Conservation (phyloP, 2,797 vertebrate genomes). For the Poeciliopsis gracilis region DNA sequence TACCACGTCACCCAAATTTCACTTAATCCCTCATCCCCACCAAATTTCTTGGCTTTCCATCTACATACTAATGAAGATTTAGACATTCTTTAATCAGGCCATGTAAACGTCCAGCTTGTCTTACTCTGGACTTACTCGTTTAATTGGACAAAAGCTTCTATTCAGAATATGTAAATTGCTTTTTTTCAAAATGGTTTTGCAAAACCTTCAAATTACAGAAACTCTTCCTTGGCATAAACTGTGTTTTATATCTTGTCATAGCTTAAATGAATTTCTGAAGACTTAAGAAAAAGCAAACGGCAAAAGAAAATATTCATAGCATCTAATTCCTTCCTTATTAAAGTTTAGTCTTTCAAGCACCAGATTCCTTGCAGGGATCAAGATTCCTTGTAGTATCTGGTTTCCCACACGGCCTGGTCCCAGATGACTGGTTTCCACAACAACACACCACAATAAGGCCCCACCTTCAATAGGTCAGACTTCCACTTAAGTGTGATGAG, state of each 20-base stretch:
- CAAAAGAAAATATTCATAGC: not conserved
- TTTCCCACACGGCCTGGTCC: slow-evolving; percentile 37
- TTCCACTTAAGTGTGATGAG: slow-evolving; percentile 37
- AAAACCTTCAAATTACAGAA: not conserved
- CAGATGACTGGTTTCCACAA: slow-evolving; percentile 36
- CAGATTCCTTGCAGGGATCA: not conserved
- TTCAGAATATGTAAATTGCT: not conserved
- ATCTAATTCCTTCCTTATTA: not conserved
- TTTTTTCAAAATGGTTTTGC: not conserved
- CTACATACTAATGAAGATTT: not conserved
- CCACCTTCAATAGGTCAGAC: slow-evolving; percentile 29
- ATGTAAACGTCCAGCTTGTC: not conserved
- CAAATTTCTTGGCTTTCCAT: not conserved
- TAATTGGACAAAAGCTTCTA: not conserved
- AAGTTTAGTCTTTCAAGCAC: not conserved
- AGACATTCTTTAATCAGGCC: not conserved
- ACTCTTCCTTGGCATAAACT: not conserved
- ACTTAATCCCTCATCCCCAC: not conserved
- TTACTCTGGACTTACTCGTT: not conserved
- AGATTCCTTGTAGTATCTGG: slow-evolving; percentile 9
- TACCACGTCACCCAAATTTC: not conserved
- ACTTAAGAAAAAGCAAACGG: not conserved
- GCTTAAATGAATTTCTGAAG: not conserved
- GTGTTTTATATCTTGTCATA: not conserved
- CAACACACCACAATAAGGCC: slow-evolving; percentile 20